A percentile compares a stretch with the other conserved stretches of the same genome.
These are phyloP conservation scores for Natrix natrix DNA, from an alignment of 2,797 vertebrate genomes.

Conservation along the genomic window DNA sequence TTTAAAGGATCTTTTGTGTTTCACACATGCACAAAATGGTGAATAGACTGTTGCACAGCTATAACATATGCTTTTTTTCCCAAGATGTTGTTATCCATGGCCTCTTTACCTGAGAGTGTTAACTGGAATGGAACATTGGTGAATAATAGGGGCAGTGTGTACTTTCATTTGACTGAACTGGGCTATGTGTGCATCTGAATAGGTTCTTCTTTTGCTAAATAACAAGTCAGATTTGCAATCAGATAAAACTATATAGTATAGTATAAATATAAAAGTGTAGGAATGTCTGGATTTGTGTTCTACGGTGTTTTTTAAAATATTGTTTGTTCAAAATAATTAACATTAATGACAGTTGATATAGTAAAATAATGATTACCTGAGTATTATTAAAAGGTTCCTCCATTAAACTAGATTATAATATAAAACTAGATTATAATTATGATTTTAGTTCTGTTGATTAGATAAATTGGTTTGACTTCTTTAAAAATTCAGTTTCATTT, in stretches of 20 bases:
- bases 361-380: not conserved
- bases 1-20: not conserved
- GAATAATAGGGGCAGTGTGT: not conserved
- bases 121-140: not conserved
- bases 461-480: not conserved
- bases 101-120: not conserved
- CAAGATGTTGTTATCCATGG: not conserved
- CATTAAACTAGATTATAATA: not conserved
- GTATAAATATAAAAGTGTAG: not conserved
- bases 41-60: not conserved
- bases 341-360: constrained; percentile 37
- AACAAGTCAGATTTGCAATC: not conserved
- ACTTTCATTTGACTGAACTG: not conserved
- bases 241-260: not conserved
- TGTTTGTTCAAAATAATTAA: constrained; percentile 47
- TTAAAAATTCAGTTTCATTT: not conserved
- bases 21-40: not conserved
- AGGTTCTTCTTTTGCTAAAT: not conserved
- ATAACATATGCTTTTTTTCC: not conserved
- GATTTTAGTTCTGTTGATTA: constrained; percentile 2
- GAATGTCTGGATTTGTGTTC: not conserved
- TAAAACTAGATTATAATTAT: constrained; percentile 24
- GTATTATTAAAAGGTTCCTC: not conserved
- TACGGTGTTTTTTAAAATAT: not conserved
- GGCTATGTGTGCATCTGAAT: not conserved